A percentile compares a stretch with the other conserved stretches of the same genome.
phyloP scores from a whole-genome alignment of 2,113 vertebrate species.

The Eudyptes chrysolophus region DNA sequence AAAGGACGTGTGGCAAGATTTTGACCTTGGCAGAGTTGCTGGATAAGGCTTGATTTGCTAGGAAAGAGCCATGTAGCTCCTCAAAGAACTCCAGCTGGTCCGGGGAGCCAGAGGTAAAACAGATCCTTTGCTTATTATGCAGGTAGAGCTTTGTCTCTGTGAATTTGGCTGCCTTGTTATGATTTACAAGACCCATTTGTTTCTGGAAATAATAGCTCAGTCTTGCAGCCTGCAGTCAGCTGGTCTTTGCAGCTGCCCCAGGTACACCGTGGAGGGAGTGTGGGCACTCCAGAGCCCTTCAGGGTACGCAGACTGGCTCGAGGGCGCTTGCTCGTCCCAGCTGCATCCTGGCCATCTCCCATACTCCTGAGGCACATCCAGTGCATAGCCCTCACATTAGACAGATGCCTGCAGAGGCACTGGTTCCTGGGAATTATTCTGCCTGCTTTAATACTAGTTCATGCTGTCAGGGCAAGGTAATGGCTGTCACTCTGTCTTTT shows the following conservation, averaged over 20 bases:
- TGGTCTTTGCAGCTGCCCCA: neutral
- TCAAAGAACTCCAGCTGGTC: neutral
- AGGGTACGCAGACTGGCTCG: neutral
- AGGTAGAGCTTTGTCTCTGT: neutral
- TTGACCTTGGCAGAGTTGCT: neutral
- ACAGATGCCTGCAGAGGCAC: neutral
- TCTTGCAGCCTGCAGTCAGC: neutral
- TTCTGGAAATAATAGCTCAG: neutral
- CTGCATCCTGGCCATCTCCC: neutral
- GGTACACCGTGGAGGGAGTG: neutral
- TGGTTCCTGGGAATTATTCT: constrained; percentile 8
- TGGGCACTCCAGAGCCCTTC: neutral
- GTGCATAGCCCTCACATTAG: neutral
- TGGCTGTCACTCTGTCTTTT: neutral
- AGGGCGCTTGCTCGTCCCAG: neutral
- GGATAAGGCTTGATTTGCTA: neutral
- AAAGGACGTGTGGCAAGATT: neutral
- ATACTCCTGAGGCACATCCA: neutral
- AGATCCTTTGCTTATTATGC: neutral
- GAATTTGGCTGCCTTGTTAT: neutral
- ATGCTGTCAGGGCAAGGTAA: constrained; percentile 14
- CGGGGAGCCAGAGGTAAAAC: neutral
- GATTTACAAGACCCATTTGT: neutral
- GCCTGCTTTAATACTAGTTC: neutral
- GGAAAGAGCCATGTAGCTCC: neutral